A percentile compares a stretch with the other conserved stretches of the same genome.
Conservation (phyloP, 2,113 vertebrate species). For the Leptodactylus fuscus region DNA sequence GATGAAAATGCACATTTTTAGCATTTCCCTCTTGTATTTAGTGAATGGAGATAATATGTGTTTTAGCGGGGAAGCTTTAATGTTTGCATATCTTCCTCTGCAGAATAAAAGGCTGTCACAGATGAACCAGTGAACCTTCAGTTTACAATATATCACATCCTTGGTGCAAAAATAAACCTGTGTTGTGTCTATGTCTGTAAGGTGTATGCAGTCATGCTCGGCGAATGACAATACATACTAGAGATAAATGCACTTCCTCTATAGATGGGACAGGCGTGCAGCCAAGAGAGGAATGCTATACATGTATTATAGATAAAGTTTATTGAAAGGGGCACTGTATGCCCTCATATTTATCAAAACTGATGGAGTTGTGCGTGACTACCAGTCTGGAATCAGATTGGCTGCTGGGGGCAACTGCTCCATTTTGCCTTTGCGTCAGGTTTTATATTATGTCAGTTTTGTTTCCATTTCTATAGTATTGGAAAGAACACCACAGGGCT, state of each 20-base stretch:
- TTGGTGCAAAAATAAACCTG: slow-evolving; percentile 6
- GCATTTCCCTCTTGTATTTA: not conserved
- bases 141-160: not conserved
- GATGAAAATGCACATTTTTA: not conserved
- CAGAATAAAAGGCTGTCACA: not conserved
- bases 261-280: not conserved
- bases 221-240: not conserved
- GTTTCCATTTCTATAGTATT: no score
- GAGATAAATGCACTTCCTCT: not conserved
- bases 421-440: no score
- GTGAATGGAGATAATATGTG: slow-evolving; percentile 5
- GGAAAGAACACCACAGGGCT: no score
- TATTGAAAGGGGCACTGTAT: not conserved
- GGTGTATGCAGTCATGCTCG: not conserved
- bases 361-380: no score
- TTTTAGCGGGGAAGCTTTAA: not conserved
- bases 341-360: no score
- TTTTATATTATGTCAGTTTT: no score
- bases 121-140: not conserved
- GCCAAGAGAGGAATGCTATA: not conserved
- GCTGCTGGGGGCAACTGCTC: no score
- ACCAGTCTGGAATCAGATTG: no score
- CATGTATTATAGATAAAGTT: not conserved
- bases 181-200: slow-evolving; percentile 26
- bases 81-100: not conserved